Evolutionary conservation across 2,888 invertebrate species (phyloP).

Genomic region (Trissoscelio sp.): DNA sequence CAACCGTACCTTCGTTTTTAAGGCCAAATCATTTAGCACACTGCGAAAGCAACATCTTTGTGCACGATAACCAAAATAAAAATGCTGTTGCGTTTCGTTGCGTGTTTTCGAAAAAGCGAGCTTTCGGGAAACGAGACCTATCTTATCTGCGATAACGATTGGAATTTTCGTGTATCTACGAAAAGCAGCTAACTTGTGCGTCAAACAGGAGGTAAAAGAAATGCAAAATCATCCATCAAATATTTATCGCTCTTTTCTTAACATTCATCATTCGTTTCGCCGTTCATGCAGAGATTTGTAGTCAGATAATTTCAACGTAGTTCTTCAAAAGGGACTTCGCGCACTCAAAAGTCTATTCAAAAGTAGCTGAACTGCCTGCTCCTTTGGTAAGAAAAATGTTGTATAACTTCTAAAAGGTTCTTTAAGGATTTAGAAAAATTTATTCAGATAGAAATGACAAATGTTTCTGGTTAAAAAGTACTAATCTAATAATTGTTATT

Average conservation of each 20-base stretch:
- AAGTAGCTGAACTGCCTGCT: slow-evolving; percentile 15
- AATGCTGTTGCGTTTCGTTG: background rate
- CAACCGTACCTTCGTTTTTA: background rate
- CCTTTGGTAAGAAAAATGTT: too few relatives aligned
- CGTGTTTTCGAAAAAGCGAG: too few relatives aligned
- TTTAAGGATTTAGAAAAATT: too few relatives aligned
- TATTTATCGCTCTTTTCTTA: slow-evolving; percentile 40
- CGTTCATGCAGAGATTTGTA: slow-evolving; percentile 27
- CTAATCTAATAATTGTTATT: too few relatives aligned
- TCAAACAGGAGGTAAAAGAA: too few relatives aligned
- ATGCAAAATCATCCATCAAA: slow-evolving; percentile 59
- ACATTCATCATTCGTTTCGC: slow-evolving; percentile 40
- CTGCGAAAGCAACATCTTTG: too few relatives aligned
- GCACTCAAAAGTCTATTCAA: slow-evolving; percentile 12
- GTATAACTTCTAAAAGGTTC: too few relatives aligned
- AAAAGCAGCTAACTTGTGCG: too few relatives aligned
- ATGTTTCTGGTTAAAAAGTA: too few relatives aligned
- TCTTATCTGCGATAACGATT: background rate
- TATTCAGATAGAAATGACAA: too few relatives aligned
- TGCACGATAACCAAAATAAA: too few relatives aligned
- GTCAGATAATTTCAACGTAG: slow-evolving; percentile 53
- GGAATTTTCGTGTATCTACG: background rate
- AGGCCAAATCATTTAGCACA: background rate
- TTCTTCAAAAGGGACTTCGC: slow-evolving; percentile 31
- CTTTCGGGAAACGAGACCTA: background rate